Base-by-base conservation (phyloP, 2,113 vertebrate genomes). In the Strigops habroptila region DNA sequence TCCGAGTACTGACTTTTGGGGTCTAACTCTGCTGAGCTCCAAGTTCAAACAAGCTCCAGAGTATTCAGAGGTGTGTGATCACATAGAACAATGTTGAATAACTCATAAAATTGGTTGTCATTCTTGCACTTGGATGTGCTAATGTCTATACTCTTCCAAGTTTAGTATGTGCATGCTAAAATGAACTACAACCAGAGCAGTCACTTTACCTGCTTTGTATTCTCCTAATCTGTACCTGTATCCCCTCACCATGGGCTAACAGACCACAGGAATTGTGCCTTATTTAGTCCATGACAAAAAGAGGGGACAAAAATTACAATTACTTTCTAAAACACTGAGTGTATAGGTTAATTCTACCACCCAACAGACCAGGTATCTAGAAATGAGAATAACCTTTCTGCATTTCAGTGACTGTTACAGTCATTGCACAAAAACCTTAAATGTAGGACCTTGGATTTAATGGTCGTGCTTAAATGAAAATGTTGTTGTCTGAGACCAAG, bases 31-130 rank as follows among this genome's bases (percentile, higher is more conserved):
- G 27, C 69, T 81, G 69, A 91, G 14, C 74, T 43, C 10, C 6
- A 12, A 52, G 41, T 43, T 28, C 53, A 85, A 41, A 52, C 6
- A 78, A 64, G 24, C 6, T 43, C 24, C 70, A n/a, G 6, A 14
- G 51, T 27, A 8, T 27, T 33, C 10, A 27, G 7, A 31, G 21
- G 10, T 3, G 8, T 4, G 8, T 37, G 19, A 49, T 35, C 14
- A 43, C 4, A 1, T 0, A 0, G 7, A 3, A 27, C 3, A 3
- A 46, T 10, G 6, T 28, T n/a, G 18, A 63, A 22, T 14, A 53
- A 48, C 6, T 77, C 65, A 10, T 3, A 31, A 37, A 63, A 59
- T 21, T 27, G 1, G 4, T 14, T 53, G 0, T 5, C 18, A n/a
- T 35, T 59, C 41, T 39, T 8, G 31, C 48, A 73, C 52, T 39